Percentiles rank a stretch among this genome's conserved stretches.
Conservation (phyloP, 2,113 vertebrate genomes). For the Chloroceryle aenea region DNA sequence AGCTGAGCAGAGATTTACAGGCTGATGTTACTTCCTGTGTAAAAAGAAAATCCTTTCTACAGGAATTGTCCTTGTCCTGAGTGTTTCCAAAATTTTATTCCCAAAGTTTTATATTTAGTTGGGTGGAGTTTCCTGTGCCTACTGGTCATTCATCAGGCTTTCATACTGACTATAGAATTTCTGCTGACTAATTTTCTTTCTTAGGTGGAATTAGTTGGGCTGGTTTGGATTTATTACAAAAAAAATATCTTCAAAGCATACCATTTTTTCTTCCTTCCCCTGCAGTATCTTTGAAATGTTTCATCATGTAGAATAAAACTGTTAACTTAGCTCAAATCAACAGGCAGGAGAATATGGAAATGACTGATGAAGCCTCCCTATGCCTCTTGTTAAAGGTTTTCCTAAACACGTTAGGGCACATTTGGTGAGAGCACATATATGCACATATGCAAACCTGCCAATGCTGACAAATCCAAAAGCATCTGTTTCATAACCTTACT, state of each 20-base stretch:
- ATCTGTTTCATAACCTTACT: neutral
- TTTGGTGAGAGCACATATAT: neutral
- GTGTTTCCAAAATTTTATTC: neutral
- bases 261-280: neutral
- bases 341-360: neutral
- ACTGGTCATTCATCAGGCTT: neutral
- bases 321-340: neutral
- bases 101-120: neutral
- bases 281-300: neutral
- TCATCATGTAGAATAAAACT: neutral
- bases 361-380: neutral
- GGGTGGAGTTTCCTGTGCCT: neutral
- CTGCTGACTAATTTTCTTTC: neutral
- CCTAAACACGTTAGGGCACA: neutral
- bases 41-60: neutral
- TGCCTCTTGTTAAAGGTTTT: neutral
- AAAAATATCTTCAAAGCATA: neutral
- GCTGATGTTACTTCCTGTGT: neutral
- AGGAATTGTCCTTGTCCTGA: neutral
- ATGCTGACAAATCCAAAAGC: neutral
- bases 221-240: neutral
- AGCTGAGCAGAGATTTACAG: conserved; percentile 3
- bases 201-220: neutral
- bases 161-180: neutral
- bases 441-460: neutral